These are phyloP conservation scores for Athene noctua DNA, from an alignment of 2,113 vertebrate genomes.

Conservation along the genomic window DNA sequence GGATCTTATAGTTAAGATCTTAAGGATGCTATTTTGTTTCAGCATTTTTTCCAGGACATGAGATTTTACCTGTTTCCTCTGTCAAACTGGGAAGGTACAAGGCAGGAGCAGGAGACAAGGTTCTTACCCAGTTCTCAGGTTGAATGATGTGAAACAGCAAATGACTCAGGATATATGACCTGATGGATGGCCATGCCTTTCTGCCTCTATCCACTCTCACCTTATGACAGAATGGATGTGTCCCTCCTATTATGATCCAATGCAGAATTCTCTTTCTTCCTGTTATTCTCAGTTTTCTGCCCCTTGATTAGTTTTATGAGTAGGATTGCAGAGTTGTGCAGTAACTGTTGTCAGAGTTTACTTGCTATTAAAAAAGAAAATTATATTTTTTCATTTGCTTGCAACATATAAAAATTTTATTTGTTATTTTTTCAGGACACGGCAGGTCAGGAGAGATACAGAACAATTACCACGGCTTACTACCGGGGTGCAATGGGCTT, in stretches of 20 bases:
- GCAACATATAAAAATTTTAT: not conserved
- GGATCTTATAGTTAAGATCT: not conserved
- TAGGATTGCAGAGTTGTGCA: not conserved
- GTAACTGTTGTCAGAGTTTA: not conserved
- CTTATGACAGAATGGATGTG: not conserved
- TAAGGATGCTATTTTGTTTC: not conserved
- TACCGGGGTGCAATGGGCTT: slow-evolving; percentile 91
- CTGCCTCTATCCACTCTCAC: not conserved
- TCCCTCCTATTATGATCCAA: not conserved
- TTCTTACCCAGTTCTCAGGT: rapidly evolving
- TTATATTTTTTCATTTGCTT: not conserved
- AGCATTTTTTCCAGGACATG: not conserved
- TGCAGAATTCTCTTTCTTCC: not conserved
- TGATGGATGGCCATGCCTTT: not conserved
- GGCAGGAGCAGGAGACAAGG: not conserved
- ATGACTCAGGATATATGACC: not conserved
- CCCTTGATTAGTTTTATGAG: not conserved
- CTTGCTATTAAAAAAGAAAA: not conserved
- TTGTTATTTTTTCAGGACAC: slow-evolving; percentile 78
- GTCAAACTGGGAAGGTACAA: not conserved
- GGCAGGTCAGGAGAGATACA: slow-evolving; percentile 87
- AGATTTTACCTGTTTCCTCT: not conserved
- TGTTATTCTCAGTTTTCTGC: not conserved
- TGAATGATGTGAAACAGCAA: not conserved
- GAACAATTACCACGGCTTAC: slow-evolving; percentile 90